These are phyloP conservation scores for Fulmarus glacialis DNA, from an alignment of 2,113 vertebrate species.

Conservation along the genomic window DNA sequence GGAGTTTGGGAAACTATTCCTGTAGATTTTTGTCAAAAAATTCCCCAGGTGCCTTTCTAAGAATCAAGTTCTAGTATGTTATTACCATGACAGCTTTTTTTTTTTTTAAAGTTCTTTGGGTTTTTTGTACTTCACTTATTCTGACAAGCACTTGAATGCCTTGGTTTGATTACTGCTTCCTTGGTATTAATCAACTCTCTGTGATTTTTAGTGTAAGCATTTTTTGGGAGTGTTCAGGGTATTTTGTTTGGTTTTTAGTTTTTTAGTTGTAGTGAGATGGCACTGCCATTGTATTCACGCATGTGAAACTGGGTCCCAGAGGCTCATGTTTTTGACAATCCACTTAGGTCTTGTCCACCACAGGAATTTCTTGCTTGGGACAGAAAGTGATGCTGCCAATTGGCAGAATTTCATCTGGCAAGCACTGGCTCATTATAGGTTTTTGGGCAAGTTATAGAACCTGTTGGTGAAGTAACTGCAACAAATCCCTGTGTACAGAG, in stretches of 20 bases:
- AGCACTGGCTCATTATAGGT: background rate
- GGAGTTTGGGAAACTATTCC: background rate
- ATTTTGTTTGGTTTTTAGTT: background rate
- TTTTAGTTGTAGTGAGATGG: background rate
- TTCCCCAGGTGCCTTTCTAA: background rate
- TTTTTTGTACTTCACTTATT: background rate
- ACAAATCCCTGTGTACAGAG: background rate
- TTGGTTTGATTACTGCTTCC: background rate
- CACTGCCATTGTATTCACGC: rapidly evolving
- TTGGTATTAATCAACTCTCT: background rate
- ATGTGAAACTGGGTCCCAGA: background rate
- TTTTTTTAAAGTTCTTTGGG: background rate
- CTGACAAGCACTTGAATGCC: background rate
- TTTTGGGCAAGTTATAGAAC: background rate
- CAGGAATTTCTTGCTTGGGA: background rate
- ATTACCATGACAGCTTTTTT: background rate
- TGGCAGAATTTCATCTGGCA: background rate
- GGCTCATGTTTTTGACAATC: background rate
- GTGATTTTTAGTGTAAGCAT: background rate
- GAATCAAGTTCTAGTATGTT: background rate
- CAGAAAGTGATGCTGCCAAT: rapidly evolving
- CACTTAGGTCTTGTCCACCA: background rate
- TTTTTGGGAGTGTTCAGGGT: background rate
- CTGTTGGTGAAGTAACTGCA: background rate
- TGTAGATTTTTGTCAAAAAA: background rate